Conservation (phyloP, 2,888 invertebrate species). For the Campoplex capitator region DNA sequence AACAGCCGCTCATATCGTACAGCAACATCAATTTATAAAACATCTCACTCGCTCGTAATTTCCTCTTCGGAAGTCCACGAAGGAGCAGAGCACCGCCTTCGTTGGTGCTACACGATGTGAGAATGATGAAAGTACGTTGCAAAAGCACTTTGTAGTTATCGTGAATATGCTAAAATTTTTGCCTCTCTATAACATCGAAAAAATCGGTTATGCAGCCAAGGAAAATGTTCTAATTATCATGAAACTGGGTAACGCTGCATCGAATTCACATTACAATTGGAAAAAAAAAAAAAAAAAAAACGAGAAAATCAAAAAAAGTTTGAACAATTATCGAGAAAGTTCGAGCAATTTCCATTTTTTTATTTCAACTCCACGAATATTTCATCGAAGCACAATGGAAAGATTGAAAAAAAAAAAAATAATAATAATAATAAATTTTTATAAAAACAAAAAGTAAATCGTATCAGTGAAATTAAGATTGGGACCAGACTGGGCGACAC, state of each 20-base stretch:
- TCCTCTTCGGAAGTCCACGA: conserved; percentile 40
- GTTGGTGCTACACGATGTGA: neutral
- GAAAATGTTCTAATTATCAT: conserved; percentile 38
- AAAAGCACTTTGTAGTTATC: conserved; percentile 45
- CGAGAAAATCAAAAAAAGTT: neutral
- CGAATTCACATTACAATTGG: conserved; percentile 6
- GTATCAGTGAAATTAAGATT: too few species aligned
- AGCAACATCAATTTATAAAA: conserved; percentile 50
- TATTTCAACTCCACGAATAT: neutral
- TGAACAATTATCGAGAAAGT: conserved; percentile 51
- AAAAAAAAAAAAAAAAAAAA: neutral
- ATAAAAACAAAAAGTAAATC: too few species aligned
- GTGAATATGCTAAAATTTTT: conserved; percentile 12
- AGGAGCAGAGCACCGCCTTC: conserved; percentile 5
- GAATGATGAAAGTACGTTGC: conserved; percentile 51
- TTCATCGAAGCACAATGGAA: neutral
- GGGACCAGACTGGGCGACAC: too few species aligned
- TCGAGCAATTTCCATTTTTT: conserved; percentile 28
- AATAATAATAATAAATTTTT: too few species aligned
- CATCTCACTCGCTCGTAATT: conserved; percentile 42
- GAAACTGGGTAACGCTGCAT: conserved; percentile 21
- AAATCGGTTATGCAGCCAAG: conserved; percentile 43
- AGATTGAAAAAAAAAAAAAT: neutral
- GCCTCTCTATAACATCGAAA: neutral
- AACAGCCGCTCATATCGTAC: conserved; percentile 6